Evolutionary conservation across 64 coral and sea anemone genomes (phyloP), one percentile per base, ranked within the genome.

Genomic region (Trachythela sp.): DNA sequence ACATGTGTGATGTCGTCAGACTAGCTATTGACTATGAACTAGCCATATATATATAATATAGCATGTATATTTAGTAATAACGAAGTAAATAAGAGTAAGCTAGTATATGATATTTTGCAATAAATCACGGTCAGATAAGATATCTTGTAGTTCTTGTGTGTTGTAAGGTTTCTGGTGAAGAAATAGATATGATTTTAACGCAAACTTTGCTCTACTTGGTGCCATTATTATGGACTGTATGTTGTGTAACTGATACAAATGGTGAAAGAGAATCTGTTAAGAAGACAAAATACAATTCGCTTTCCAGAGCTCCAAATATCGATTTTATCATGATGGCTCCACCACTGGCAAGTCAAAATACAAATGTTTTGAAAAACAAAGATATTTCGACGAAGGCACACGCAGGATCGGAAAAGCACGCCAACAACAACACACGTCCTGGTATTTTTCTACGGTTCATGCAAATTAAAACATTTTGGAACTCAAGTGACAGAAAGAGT

Each of bases 251-350:
- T 64, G 56, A 64, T 24, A 64, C 49, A 52, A 15, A 52, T 1
- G 22, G 1, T n/a, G 56, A 64, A 64, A 64, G 20, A 27, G 22
- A 64, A n/a, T 24, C 6, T 20, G 56, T n/a, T n/a, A n/a, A 64
- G 0, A 20, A 20, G 8, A 20, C 8, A n/a, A 64, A 64, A 27
- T 27, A 64, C 26, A 64, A 27, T 18, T 64, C 56, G 15, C 56
- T 64, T n/a, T 64, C 56, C 56, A 64, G 56, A n/a, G 20, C 56
- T 64, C 20, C 20, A 7, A 64, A 80, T 80, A 80, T 80, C 30
- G 75, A 80, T 80, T 80, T 80, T 80, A 80, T 80, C 14, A 39
- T 80, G 75, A 80, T 80, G 75, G 75, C 75, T 35, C 75, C 75
- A 1, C 75, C 31, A 37, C 27, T 80, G 33, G 30, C 26, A 15